Conservation (phyloP, 1,140 invertebrate genomes). For the Hylaeus anthracinus region DNA sequence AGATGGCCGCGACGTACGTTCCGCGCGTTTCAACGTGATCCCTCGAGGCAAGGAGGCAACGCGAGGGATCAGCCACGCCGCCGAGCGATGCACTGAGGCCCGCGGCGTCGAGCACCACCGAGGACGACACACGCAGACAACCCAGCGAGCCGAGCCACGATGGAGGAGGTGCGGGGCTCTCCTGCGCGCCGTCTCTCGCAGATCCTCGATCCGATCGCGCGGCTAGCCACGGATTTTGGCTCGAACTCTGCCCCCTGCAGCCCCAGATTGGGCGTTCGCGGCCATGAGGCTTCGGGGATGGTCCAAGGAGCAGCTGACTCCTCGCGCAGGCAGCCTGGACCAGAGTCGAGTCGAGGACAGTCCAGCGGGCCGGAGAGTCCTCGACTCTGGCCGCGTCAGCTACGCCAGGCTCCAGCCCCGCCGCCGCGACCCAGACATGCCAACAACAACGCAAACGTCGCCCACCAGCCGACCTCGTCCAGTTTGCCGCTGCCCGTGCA, state of each 20-base stretch:
- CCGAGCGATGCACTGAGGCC: slow-evolving; percentile 49
- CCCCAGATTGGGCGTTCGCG: slow-evolving; percentile 72
- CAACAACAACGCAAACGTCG: slow-evolving; percentile 67
- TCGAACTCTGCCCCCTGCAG: slow-evolving; percentile 82
- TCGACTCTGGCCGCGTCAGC: slow-evolving; percentile 84
- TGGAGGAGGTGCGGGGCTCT: slow-evolving; percentile 77
- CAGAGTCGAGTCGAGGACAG: slow-evolving; percentile 24
- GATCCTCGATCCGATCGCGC: slow-evolving; percentile 89
- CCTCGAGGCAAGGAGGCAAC: slow-evolving; percentile 36
- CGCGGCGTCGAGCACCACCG: not conserved
- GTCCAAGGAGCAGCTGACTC: slow-evolving; percentile 7
- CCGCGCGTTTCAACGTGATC: slow-evolving; percentile 50
- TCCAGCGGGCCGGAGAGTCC: slow-evolving; percentile 84
- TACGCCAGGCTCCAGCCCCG: slow-evolving; percentile 82
- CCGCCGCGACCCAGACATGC: slow-evolving; percentile 76
- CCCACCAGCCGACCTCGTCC: not conserved
- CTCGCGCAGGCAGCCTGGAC: slow-evolving; percentile 1
- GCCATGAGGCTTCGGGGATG: slow-evolving; percentile 43
- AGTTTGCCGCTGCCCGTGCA: slow-evolving; percentile 29
- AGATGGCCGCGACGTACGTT: slow-evolving; percentile 47
- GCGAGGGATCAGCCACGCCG: slow-evolving; percentile 18
- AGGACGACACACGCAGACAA: slow-evolving; percentile 8
- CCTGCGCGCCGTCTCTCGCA: slow-evolving; percentile 87
- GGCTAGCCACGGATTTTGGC: slow-evolving; percentile 82
- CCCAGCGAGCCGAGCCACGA: slow-evolving; percentile 35